Evolutionary conservation across 1,140 invertebrate species (phyloP), one percentile per base, ranked within the genome.

Genomic region (Drosophila micromelanica): DNA sequence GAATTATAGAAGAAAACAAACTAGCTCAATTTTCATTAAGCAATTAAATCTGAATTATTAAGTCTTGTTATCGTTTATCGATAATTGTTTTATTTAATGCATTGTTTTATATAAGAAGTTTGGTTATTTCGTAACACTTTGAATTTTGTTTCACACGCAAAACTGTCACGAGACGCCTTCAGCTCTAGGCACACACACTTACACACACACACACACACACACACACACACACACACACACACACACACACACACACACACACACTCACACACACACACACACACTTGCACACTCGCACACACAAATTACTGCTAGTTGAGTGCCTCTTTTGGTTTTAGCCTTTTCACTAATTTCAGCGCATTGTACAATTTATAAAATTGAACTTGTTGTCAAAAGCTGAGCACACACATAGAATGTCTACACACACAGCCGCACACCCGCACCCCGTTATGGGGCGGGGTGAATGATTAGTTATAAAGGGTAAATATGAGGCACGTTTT

Each of bases 401-500:
- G 30, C 52, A 56, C 30, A 63, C 52, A 30, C 23, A 30, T 6
- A 12, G 11, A 12, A 46, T 17, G 55, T 43, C 15, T 23, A 48
- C 17, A 56, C 52, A 49, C 37, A 23, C 65, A 62, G 20, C 46
- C 51, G 46, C 30, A 55, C 57, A 62, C 54, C 49, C 35, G 49
- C 52, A 17, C 23, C 65, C 48, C 13, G 32, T 8, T 63, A 4
- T 20, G 3, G 38, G 37, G 15, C 30, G 8, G 40, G 27, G 38
- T 57, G 35, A 38, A 54, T 84, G 84, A 87, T 87, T 76, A 87
- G 74, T 80, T 80, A 75, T 72, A 90, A 77, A 78, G 78, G 76
- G 55, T 57, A 57, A 84, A 85, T 78, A 81, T 80, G 78, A 80
- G 64, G 85, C 75, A 79, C 81, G 80, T 90, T 89, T 80, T 77